Percentiles rank a stretch among this genome's conserved stretches.
Evolutionary conservation across 2,113 vertebrate genomes (phyloP).

Genomic region (Macrotus californicus): DNA sequence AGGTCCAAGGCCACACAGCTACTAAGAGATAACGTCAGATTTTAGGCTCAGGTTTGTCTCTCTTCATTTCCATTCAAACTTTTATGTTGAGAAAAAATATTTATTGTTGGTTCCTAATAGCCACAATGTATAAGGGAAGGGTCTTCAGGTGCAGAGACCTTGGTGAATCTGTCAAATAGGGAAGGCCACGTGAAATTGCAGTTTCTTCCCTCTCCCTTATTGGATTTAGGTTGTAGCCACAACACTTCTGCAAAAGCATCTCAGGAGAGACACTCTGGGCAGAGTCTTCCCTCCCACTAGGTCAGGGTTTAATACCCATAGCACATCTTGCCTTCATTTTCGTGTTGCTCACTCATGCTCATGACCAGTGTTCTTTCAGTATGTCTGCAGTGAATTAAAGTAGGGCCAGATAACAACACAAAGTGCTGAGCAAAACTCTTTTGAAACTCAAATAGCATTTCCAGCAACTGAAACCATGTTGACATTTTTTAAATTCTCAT

Average conservation of each 20-base stretch:
- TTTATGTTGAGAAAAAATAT: not conserved
- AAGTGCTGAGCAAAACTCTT: conserved; percentile 1
- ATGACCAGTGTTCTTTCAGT: not conserved
- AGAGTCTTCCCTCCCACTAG: not conserved
- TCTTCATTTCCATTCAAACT: not conserved
- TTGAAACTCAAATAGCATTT: conserved; percentile 25
- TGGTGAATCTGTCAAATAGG: not conserved
- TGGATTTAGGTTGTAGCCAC: not conserved
- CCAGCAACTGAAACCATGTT: conserved; percentile 40
- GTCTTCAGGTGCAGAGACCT: not conserved
- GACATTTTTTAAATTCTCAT: not conserved
- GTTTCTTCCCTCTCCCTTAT: not conserved
- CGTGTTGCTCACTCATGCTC: not conserved
- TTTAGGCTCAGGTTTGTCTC: not conserved
- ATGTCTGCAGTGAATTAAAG: conserved; percentile 11
- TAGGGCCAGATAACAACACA: not conserved
- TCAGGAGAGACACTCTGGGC: not conserved
- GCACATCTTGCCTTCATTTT: not conserved
- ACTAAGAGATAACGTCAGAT: not conserved
- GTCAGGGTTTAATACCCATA: not conserved
- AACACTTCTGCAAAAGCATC: not conserved
- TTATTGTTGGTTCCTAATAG: not conserved
- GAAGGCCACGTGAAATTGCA: not conserved
- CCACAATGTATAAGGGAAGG: not conserved
- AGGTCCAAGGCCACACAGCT: not conserved